These are phyloP conservation scores for Otocyon megalotis DNA, from an alignment of 2,113 vertebrate species.

Conservation along the genomic window DNA sequence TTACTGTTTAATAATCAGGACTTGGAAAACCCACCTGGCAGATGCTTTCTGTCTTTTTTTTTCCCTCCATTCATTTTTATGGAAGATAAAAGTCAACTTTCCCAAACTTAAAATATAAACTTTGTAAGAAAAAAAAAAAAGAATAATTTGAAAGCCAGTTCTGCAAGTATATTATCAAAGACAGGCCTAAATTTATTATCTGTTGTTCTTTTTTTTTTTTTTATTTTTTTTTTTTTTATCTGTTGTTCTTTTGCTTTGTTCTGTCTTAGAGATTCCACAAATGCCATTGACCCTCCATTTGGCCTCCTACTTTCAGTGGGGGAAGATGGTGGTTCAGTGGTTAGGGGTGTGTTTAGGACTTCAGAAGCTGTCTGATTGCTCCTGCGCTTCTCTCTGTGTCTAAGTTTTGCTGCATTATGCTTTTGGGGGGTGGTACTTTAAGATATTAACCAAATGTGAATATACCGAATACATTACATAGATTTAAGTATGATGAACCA, in stretches of 20 bases:
- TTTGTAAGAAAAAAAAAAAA: neutral
- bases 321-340: neutral
- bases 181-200: neutral
- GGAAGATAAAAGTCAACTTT: conserved; percentile 2
- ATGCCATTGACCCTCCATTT: neutral
- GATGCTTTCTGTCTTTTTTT: conserved; percentile 53
- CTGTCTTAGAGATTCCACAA: neutral
- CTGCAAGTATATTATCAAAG: conserved; percentile 3
- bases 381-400: neutral
- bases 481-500: neutral
- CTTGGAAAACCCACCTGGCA: conserved; percentile 74
- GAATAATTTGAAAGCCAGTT: conserved; percentile 11
- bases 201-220: too few species aligned
- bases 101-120: neutral
- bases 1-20: conserved; percentile 81
- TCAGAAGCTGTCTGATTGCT: neutral
- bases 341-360: neutral
- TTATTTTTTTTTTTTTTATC: too few species aligned
- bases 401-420: neutral
- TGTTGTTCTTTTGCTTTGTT: neutral
- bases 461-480: neutral
- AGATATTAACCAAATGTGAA: neutral
- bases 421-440: neutral
- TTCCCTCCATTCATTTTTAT: conserved; percentile 59
- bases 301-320: neutral